Percentiles rank a stretch among this genome's conserved stretches.
phyloP scores from a whole-genome alignment of 1,140 invertebrate species.

The Leptopilina clavipes region DNA sequence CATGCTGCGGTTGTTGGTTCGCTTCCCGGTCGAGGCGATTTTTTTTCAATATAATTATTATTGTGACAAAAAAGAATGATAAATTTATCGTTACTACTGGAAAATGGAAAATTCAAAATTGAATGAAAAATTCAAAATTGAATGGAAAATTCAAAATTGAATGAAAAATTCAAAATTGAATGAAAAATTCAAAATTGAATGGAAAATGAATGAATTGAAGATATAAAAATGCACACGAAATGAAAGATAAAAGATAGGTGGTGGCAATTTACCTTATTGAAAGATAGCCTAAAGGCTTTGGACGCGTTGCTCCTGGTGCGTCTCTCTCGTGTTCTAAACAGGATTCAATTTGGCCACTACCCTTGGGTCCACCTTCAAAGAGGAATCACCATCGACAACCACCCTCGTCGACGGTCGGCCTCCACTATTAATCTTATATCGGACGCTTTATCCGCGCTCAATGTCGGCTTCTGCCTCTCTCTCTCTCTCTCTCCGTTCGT shows the following conservation, averaged over 20 bases:
- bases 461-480: slow-evolving; percentile 37
- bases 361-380: slow-evolving; percentile 74
- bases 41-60: neutral
- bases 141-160: no score
- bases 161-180: no score
- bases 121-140: no score
- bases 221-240: slow-evolving; percentile 42
- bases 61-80: neutral
- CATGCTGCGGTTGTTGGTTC: no score
- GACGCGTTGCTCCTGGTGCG: slow-evolving; percentile 55
- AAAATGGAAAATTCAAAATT: no score
- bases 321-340: slow-evolving; percentile 70
- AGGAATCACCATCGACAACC: slow-evolving; percentile 71
- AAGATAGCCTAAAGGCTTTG: slow-evolving; percentile 62
- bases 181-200: neutral
- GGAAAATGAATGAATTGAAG: neutral
- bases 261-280: slow-evolving; percentile 71
- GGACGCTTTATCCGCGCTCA: slow-evolving; percentile 71
- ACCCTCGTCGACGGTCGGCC: slow-evolving; percentile 62
- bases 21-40: no score
- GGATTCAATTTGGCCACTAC: slow-evolving; percentile 74
- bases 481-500: slow-evolving; percentile 33
- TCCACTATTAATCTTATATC: slow-evolving; percentile 76
- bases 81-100: no score
- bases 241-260: slow-evolving; percentile 51